Evolutionary conservation across 2,113 vertebrate genomes (phyloP), one percentile per base, ranked within the genome.

Genomic region (Agelaius tricolor): DNA sequence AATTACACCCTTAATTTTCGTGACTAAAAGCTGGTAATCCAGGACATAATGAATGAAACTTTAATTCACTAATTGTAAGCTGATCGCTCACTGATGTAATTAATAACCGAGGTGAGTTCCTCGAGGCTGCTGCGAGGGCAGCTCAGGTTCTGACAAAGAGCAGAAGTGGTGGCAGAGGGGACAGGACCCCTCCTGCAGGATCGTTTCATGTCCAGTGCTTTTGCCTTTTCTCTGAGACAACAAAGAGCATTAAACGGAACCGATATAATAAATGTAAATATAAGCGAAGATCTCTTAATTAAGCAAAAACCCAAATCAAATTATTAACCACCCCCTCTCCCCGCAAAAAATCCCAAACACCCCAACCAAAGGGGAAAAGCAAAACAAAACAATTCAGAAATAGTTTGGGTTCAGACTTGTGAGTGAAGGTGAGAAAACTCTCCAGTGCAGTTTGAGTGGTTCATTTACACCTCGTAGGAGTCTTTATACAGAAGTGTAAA

Each of bases 1-100:
- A 93, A 84, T 87, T 89, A 13, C 31, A 54, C 9, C 26, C 49
- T 49, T 90, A 52, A 59, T 57, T 95, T 97, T 81, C 82, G n/a
- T 83, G 65, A 68, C 33, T 93, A 80, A 80, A 72, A 75, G 41
- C 59, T 83, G 52, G 23, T 91, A 79, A 76, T 84, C 59, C 57
- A 22, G 47, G 54, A 35, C 84, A 47, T 82, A 89, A 95, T 71
- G 63, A 17, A 59, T 43, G 20, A 13, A 93, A 54, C 57, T 51
- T 59, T 65, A 86, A 84, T 89, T 55, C 46, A 15, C 18, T 85
- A 47, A 69, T 85, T 93, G 55, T 47, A 24, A 76, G 37, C 16
- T 89, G 77, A 47, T 87, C 10, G 5, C 30, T 85, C 20, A 6
- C 24, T 82, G 44, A n/a, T 78, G 58, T n/a, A 80, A 62, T 83